Percentiles rank a stretch among this genome's conserved stretches.
Conservation (phyloP, 2,797 vertebrate species). For the Ptychadena robeensis region DNA sequence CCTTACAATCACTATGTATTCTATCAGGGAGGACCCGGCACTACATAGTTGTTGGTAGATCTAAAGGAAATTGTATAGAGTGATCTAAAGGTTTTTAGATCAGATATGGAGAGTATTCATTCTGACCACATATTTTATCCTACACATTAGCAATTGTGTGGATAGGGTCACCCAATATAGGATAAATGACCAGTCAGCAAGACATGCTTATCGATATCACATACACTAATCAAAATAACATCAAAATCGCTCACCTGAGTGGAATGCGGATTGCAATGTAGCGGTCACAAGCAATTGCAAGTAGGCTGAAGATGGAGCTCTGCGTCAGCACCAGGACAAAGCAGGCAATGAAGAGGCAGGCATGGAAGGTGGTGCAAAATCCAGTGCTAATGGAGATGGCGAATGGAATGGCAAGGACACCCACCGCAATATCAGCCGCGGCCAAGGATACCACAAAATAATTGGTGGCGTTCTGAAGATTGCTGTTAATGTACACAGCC, state of each 20-base stretch:
- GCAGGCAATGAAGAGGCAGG: constrained; percentile 95
- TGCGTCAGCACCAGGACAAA: constrained; percentile 94
- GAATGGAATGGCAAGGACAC: constrained; percentile 92
- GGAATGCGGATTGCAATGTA: constrained; percentile 94
- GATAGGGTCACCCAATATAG: no score
- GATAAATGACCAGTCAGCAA: no score
- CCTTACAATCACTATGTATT: no score
- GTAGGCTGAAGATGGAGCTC: constrained; percentile 96
- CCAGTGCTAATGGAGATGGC: constrained; percentile 92
- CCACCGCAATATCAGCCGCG: constrained; percentile 92
- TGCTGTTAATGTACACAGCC: constrained; percentile 93
- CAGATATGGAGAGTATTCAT: no score
- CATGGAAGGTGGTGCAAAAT: constrained; percentile 92
- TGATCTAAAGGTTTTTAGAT: no score
- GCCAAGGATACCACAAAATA: constrained; percentile 95
- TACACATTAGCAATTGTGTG: no score
- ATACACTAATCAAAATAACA: no score
- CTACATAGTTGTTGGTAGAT: no score
- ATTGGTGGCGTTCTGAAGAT: constrained; percentile 95
- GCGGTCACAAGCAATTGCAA: constrained; percentile 93
- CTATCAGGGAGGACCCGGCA: no score
- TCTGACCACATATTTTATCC: no score
- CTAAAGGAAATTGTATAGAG: no score
- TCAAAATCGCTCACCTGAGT: constrained; percentile 82
- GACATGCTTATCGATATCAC: no score